Evolutionary conservation across 2,888 invertebrate genomes (phyloP).

Genomic region (Mimachlamys varia): DNA sequence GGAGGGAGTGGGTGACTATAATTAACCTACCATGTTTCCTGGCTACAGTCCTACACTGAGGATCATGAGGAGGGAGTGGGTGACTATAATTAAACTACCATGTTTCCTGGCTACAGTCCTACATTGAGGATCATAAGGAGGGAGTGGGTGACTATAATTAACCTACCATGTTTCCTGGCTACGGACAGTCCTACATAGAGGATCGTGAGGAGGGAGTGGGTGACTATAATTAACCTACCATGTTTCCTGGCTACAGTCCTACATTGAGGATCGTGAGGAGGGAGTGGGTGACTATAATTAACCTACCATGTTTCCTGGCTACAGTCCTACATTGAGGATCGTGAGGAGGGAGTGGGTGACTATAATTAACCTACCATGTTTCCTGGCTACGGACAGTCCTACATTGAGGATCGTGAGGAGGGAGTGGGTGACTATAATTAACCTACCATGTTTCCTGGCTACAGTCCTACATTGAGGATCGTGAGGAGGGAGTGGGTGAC

Average conservation of each 20-base stretch:
- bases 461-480: conserved; percentile 92
- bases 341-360: conserved; percentile 90
- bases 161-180: conserved; percentile 90
- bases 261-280: conserved; percentile 90
- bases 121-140: conserved; percentile 90
- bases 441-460: conserved; percentile 90
- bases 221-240: no score
- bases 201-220: conserved; percentile 89
- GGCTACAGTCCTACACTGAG: conserved; percentile 93
- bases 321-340: conserved; percentile 92
- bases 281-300: conserved; percentile 90
- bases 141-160: conserved; percentile 90
- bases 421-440: conserved; percentile 90
- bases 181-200: conserved; percentile 93
- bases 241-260: conserved; percentile 92
- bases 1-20: conserved; percentile 90
- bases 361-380: no score
- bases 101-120: conserved; percentile 92
- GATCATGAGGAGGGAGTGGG: conserved; percentile 89
- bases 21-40: no score
- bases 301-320: conserved; percentile 90
- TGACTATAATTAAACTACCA: no score
- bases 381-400: conserved; percentile 93
- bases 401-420: conserved; percentile 90
- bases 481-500: conserved; percentile 90